Conservation (phyloP, 2,113 vertebrate species). For the Anhinga anhinga region DNA sequence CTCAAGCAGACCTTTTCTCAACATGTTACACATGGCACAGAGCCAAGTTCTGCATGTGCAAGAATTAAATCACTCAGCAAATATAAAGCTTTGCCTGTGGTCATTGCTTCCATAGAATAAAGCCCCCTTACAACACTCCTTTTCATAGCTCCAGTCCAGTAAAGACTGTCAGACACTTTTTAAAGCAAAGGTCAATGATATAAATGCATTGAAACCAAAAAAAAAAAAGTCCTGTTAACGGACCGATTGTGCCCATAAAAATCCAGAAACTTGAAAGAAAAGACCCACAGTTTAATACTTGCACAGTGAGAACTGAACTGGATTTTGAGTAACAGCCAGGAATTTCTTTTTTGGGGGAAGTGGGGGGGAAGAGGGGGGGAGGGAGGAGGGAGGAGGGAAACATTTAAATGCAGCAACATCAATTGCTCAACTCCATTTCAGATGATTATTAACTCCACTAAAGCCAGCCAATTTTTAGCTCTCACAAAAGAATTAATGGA, state of each 20-base stretch:
- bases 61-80: conserved; percentile 76
- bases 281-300: conserved; percentile 56
- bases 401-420: conserved; percentile 37
- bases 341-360: conserved; percentile 39
- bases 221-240: conserved; percentile 56
- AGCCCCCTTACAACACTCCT: conserved; percentile 66
- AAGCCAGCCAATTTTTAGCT: neutral
- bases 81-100: conserved; percentile 73
- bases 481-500: neutral
- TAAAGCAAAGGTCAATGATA: conserved; percentile 75
- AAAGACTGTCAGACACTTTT: conserved; percentile 64
- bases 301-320: conserved; percentile 28
- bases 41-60: conserved; percentile 61
- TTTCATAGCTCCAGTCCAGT: conserved; percentile 67
- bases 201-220: conserved; percentile 51
- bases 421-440: conserved; percentile 3
- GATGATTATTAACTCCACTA: conserved; percentile 24
- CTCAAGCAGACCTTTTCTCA: conserved; percentile 51
- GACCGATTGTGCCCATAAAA: conserved; percentile 58
- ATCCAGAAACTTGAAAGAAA: conserved; percentile 59
- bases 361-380: neutral
- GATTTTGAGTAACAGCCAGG: conserved; percentile 37
- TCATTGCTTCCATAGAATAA: conserved; percentile 71
- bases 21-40: conserved; percentile 57
- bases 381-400: conserved; percentile 16